Evolutionary conservation across 2,888 invertebrate species (phyloP).

Genomic region (Acutogordius australiensis): DNA sequence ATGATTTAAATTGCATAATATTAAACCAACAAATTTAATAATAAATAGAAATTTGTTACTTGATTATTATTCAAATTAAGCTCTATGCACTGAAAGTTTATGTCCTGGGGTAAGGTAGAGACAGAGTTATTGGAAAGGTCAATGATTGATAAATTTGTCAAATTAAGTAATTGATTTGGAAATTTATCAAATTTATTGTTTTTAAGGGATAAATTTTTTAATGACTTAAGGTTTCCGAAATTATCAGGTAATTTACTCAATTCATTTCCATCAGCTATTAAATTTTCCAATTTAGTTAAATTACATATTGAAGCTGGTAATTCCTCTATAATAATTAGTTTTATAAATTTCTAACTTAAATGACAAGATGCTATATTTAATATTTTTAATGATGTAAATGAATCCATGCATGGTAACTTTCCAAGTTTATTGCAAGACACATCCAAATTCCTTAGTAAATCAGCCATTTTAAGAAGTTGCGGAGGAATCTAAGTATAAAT

Average conservation of each 20-base stretch:
- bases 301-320: background rate
- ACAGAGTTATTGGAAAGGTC: background rate
- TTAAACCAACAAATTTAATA: background rate
- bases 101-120: background rate
- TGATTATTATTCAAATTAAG: conserved; percentile 1
- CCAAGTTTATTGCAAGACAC: background rate
- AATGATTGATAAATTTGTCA: background rate
- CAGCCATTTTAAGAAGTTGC: conserved; percentile 5
- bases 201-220: conserved; percentile 1
- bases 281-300: background rate
- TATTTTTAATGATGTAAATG: conserved; percentile 6
- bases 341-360: conserved; percentile 7
- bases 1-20: too few species aligned
- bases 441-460: background rate
- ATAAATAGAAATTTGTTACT: background rate
- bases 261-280: background rate
- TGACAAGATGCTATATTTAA: background rate
- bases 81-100: background rate
- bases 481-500: conserved; percentile 2
- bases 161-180: background rate
- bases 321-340: background rate
- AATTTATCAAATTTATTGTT: background rate
- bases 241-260: background rate
- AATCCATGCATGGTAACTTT: background rate
- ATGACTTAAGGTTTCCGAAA: background rate